phyloP scores from a whole-genome alignment of 2,797 vertebrate species.

The Melanotaenia parkinsoni region DNA sequence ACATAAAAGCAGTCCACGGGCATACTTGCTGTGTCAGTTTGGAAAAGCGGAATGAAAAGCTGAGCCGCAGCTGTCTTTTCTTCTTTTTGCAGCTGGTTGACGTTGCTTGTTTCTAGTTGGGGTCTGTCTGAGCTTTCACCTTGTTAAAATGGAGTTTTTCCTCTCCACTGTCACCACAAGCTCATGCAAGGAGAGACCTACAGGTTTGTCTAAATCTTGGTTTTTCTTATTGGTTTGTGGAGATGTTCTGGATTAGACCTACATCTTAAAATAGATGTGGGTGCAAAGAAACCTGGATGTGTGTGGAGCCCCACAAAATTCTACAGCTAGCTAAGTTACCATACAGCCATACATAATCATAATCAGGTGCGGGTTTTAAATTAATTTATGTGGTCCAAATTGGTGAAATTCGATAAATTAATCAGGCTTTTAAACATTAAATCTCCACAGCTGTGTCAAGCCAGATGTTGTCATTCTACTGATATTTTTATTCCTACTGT shows the following conservation, averaged over 20 bases:
- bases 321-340: neutral
- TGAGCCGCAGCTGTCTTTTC: neutral
- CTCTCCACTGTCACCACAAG: neutral
- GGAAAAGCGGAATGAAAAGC: neutral
- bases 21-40: neutral
- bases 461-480: too few relatives aligned
- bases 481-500: too few relatives aligned
- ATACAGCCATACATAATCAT: neutral
- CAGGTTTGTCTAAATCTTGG: neutral
- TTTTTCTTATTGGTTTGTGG: neutral
- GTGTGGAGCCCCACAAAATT: neutral
- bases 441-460: neutral
- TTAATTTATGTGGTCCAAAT: neutral
- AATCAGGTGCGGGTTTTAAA: neutral
- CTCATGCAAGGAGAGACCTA: neutral
- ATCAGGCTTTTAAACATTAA: neutral
- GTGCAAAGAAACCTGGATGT: too few relatives aligned
- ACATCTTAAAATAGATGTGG: too few relatives aligned
- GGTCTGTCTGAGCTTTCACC: neutral
- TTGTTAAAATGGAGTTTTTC: neutral
- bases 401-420: neutral
- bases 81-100: neutral
- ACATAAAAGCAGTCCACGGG: neutral
- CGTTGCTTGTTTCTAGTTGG: neutral
- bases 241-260: too few relatives aligned